Base-by-base conservation (phyloP, 2,113 vertebrate genomes). In the Bos javanicus region DNA sequence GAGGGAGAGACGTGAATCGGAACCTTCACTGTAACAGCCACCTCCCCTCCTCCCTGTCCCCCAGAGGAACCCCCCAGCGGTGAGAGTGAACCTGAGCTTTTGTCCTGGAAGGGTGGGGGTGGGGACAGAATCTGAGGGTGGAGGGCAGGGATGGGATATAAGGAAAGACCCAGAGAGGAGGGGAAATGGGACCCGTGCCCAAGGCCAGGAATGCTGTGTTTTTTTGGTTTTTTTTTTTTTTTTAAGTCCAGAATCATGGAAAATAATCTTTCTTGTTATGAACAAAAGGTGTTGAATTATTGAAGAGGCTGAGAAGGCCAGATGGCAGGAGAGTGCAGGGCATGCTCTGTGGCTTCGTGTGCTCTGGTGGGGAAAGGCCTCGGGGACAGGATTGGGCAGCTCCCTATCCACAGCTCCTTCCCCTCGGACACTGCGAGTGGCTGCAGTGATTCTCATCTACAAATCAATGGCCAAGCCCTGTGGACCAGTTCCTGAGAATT, bases 211-310 rank as follows among this genome's bases (percentile, higher is more conserved):
- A 56, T 87, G 57, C 95, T 54, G 64, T 74, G 48, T 95, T 97
- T 97, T 89, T 93, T 80, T 7, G 7, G 8, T 16, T 64, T 60
- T n/a, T 97, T 90, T 94, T 12, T 43, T 95, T 97, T 97, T 90
- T 94, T 87, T 89, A 91, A 57, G 83, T 97, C 93, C 52, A 89
- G 81, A 67, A 87, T 91, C 33, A 62, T 54, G 56, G 92, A 90
- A 97, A 92, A 87, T 85, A 33, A 50, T 94, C 16, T 16, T 88
- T 97, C 93, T 96, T 64, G 71, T 93, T 97, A 93, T 97, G 98
- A 98, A 98, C 97, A 96, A 98, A 98, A 96, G 91, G 50, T 83
- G 11, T 71, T 97, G 95, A 97, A 98, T 98, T 98, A 98, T 96
- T 98, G 95, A 94, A 98, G 96, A 94, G 92, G 50, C 67, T 76